These are phyloP conservation scores for Anagrus nilaparvatae DNA, from an alignment of 1,140 invertebrate genomes.

Conservation along the genomic window DNA sequence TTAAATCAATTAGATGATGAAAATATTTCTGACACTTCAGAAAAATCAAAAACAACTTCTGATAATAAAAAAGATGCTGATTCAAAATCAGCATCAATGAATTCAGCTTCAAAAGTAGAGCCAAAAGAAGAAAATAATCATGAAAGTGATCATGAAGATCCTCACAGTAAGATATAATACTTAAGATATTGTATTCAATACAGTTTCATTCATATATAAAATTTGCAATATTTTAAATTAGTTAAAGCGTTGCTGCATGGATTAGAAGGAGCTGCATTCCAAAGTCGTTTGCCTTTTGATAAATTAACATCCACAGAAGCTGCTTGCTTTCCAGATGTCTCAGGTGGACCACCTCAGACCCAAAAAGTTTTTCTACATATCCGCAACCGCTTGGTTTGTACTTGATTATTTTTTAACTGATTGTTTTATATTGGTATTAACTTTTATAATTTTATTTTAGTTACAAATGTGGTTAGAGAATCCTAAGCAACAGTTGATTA, in stretches of 20 bases:
- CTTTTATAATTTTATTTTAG: constrained; percentile 33
- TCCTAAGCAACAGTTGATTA: constrained; percentile 82
- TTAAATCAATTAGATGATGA: constrained; percentile 52
- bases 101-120: constrained; percentile 29
- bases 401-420: neutral
- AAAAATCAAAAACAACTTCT: constrained; percentile 48
- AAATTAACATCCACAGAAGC: constrained; percentile 92
- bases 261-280: constrained; percentile 86
- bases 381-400: constrained; percentile 71
- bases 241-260: constrained; percentile 46
- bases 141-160: constrained; percentile 40
- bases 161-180: constrained; percentile 28
- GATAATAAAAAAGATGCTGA: constrained; percentile 41
- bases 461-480: constrained; percentile 96
- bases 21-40: constrained; percentile 51
- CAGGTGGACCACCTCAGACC: constrained; percentile 66
- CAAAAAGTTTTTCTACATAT: constrained; percentile 89
- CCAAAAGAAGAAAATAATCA: constrained; percentile 38
- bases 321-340: constrained; percentile 85
- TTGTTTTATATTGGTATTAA: constrained; percentile 5
- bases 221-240: constrained; percentile 26
- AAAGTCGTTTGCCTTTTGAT: constrained; percentile 86
- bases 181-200: neutral
- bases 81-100: constrained; percentile 20
- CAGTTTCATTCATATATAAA: neutral